phyloP scores from a whole-genome alignment of 2,797 vertebrate genomes.

The Ciconia nigra region DNA sequence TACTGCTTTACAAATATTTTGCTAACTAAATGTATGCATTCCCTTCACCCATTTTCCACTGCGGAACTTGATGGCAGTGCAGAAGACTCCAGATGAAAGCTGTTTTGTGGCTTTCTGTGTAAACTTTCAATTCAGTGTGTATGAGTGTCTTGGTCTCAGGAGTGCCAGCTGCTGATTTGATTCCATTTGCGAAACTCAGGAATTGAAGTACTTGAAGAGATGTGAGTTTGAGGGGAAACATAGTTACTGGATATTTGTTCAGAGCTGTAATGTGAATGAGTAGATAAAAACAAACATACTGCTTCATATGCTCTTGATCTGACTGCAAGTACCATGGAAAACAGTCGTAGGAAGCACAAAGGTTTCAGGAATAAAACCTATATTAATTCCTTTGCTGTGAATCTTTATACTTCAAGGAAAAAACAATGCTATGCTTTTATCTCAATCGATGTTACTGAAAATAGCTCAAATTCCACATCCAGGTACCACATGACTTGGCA shows the following conservation, averaged over 20 bases:
- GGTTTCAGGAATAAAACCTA: neutral
- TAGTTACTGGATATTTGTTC: neutral
- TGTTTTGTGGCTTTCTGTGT: neutral
- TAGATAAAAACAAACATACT: neutral
- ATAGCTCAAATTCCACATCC: neutral
- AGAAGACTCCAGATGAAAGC: neutral
- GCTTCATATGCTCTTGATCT: neutral
- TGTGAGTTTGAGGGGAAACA: neutral
- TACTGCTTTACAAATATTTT: neutral
- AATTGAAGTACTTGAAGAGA: neutral
- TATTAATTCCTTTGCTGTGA: neutral
- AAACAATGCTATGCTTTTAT: neutral
- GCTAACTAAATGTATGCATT: neutral
- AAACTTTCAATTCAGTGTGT: neutral
- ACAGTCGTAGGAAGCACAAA: neutral
- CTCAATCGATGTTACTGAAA: neutral
- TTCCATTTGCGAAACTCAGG: neutral
- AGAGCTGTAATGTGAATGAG: neutral
- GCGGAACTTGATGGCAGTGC: neutral
- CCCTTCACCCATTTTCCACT: neutral
- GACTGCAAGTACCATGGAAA: neutral
- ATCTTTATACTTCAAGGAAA: neutral
- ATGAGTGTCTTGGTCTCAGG: neutral
- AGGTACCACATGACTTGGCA: neutral
- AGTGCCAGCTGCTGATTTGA: neutral